Base-by-base conservation (phyloP, 2,113 vertebrate genomes). In the Chloroceryle aenea region DNA sequence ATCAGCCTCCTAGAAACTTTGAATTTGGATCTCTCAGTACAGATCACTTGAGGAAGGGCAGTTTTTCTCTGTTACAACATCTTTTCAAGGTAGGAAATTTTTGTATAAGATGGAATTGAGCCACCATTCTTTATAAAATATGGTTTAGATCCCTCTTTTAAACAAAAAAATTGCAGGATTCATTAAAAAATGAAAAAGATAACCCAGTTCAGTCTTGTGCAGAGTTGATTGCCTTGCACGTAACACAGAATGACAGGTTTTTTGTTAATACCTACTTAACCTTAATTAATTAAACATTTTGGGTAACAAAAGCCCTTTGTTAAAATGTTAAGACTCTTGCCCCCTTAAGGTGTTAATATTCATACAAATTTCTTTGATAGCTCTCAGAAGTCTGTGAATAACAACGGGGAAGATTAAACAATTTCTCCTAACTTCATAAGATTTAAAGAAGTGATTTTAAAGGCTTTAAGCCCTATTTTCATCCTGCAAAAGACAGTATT, bases 261-360 rank as follows among this genome's bases (percentile, higher is more conserved):
- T 78, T 92, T 92, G 64, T 94, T 96, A 96, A 94, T 95, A 93
- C 86, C 83, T 90, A 84, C 92, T 94, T 97, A 96, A 79, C 93
- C 93, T 97, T 94, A 94, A 92, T 91, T 92, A 94, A 96, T 93
- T 93, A 94, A 94, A 92, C 25, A 43, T 87, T 93, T 93, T 93
- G 56, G 36, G 13, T 94, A 90, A 96, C 83, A 93, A 86, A 95
- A 96, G 56, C 79, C 56, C 58, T 92, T 95, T 93, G 76, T 92
- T 96, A 78, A 90, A 86, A 84, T 84, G n/a, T 82, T 96, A 88
- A 93, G 78, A 81, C 64, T 94, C 83, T 93, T 94, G 72, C 61
- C 52, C 47, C 40, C 42, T 78, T 90, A 75, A 93, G 88, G 95
- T 96, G 92, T 90, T 96, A 87, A 93, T 94, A 91, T 94, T 93